These are phyloP conservation scores for Microcebus griseorufus DNA, from an alignment of 2,113 vertebrate genomes.

Conservation along the genomic window DNA sequence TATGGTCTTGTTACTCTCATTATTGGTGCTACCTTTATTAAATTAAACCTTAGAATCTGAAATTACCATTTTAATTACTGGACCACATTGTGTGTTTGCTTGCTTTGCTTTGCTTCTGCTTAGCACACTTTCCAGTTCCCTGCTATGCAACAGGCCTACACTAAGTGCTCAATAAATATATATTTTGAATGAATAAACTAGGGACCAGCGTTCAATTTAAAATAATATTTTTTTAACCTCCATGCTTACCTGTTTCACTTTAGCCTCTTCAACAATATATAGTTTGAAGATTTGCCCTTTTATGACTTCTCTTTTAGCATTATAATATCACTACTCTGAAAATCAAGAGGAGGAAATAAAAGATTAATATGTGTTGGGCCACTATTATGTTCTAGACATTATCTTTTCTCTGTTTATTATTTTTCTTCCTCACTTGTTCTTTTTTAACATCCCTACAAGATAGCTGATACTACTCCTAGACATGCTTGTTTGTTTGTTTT, in stretches of 20 bases:
- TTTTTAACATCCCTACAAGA: background rate
- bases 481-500: background rate
- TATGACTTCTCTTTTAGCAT: background rate
- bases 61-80: constrained; percentile 36
- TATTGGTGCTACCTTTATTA: constrained; percentile 13
- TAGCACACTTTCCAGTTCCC: background rate
- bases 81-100: background rate
- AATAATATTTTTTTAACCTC: background rate
- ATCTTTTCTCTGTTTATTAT: background rate
- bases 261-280: background rate
- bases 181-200: background rate
- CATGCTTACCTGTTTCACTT: background rate
- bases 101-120: constrained; percentile 37
- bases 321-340: background rate
- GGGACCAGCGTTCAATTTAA: background rate
- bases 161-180: background rate
- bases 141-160: background rate
- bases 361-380: background rate
- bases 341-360: background rate
- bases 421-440: background rate
- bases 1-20: constrained; percentile 15
- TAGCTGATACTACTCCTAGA: background rate
- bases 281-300: background rate
- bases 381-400: background rate
- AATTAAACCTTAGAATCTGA: background rate